Evolutionary conservation across 1,140 invertebrate genomes (phyloP).

Genomic region (Centruroides sculpturatus): DNA sequence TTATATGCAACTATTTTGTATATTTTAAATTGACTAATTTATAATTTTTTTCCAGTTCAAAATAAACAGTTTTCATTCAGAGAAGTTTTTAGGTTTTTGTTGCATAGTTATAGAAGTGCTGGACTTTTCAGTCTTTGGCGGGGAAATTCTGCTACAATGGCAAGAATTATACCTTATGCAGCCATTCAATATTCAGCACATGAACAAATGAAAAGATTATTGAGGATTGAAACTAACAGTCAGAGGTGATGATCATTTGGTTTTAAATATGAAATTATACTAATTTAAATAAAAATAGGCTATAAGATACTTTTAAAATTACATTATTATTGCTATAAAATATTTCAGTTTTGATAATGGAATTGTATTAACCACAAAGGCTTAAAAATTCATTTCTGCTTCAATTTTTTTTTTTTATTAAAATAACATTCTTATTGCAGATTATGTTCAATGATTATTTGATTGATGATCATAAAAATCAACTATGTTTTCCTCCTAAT

Average conservation of each 20-base stretch:
- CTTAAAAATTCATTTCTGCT: too few species aligned
- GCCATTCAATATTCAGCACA: slow-evolving; percentile 93
- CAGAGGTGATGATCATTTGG: slow-evolving; percentile 1
- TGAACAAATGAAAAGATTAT: slow-evolving; percentile 47
- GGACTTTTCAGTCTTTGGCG: slow-evolving; percentile 75
- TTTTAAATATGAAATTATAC: too few species aligned
- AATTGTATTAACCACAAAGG: too few species aligned
- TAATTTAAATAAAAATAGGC: too few species aligned
- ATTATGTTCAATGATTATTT: too few species aligned
- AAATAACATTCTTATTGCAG: too few species aligned
- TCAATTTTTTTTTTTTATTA: too few species aligned
- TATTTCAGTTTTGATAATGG: too few species aligned
- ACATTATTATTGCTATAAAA: too few species aligned
- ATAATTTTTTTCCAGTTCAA: slow-evolving; percentile 27
- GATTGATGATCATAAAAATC: not conserved
- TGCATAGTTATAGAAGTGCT: slow-evolving; percentile 22
- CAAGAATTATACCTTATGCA: slow-evolving; percentile 88
- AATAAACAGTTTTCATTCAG: slow-evolving; percentile 60
- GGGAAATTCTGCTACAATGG: slow-evolving; percentile 96
- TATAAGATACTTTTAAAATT: too few species aligned
- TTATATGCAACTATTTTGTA: too few species aligned
- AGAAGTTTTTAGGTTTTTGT: slow-evolving; percentile 63
- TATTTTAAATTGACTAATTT: too few species aligned
- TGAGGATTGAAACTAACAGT: slow-evolving; percentile 9
- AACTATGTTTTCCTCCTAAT: slow-evolving; percentile 3